Conservation (phyloP, 2,888 invertebrate species). For the Argyresthia goedartella region DNA sequence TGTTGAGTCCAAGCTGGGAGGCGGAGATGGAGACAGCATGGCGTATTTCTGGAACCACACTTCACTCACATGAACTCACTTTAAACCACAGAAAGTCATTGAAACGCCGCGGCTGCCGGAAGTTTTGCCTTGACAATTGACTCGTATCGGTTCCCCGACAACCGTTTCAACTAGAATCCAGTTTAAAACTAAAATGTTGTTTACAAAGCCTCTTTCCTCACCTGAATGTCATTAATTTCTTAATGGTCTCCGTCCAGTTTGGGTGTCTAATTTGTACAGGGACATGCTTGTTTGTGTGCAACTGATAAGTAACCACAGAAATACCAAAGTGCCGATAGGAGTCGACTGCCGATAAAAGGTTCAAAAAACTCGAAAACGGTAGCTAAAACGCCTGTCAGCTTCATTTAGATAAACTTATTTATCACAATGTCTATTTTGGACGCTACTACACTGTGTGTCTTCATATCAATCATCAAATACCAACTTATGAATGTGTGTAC, state of each 20-base stretch:
- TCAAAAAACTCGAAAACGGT: slow-evolving; percentile 45
- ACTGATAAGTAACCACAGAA: slow-evolving; percentile 17
- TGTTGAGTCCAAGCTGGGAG: slow-evolving; percentile 35
- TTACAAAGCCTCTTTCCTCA: slow-evolving; percentile 65
- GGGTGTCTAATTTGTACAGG: slow-evolving; percentile 47
- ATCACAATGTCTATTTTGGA: not conserved
- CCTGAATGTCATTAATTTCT: slow-evolving; percentile 64
- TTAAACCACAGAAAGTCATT: not conserved
- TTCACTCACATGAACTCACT: not conserved
- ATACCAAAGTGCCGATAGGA: slow-evolving; percentile 60
- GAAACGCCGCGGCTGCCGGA: not conserved
- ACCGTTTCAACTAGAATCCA: not conserved
- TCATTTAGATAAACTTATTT: slow-evolving; percentile 2
- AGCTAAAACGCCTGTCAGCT: slow-evolving; percentile 49
- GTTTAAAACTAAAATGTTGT: slow-evolving; percentile 30
- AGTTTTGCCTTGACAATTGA: not conserved
- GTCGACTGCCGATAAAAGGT: slow-evolving; percentile 44
- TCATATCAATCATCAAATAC: too few species aligned
- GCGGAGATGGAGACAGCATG: slow-evolving; percentile 45
- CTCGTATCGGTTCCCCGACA: not conserved
- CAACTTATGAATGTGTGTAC: too few species aligned
- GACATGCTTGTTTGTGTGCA: slow-evolving; percentile 18
- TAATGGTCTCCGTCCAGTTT: slow-evolving; percentile 56
- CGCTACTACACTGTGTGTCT: too few species aligned
- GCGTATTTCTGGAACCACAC: slow-evolving; percentile 4